These are phyloP conservation scores for Fopius arisanus DNA, from an alignment of 1,140 invertebrate genomes.

Conservation along the genomic window DNA sequence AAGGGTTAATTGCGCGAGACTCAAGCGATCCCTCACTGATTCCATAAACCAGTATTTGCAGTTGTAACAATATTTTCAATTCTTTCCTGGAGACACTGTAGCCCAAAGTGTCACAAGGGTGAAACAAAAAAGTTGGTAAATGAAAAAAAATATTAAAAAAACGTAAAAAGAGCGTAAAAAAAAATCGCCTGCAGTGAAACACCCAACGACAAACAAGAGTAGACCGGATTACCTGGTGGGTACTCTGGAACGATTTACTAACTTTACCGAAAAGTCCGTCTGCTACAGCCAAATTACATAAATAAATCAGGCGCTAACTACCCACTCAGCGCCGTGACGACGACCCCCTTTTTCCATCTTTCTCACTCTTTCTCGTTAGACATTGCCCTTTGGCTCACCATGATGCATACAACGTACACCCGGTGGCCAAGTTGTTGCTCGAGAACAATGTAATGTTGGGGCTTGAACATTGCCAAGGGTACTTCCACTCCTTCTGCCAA, in stretches of 20 bases:
- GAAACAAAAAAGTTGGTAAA: background rate
- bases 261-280: slow-evolving; percentile 27
- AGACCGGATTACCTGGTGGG: slow-evolving; percentile 18
- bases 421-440: slow-evolving; percentile 8
- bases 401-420: slow-evolving; percentile 5
- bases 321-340: slow-evolving; percentile 4
- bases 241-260: slow-evolving; percentile 26
- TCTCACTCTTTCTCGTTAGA: background rate
- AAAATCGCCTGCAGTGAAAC: background rate
- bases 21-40: background rate
- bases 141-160: no score
- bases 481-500: background rate
- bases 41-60: background rate
- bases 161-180: no score
- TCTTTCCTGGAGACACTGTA: background rate
- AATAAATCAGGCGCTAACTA: slow-evolving; percentile 36
- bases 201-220: background rate
- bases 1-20: no score
- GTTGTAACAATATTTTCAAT: background rate
- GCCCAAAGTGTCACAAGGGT: background rate
- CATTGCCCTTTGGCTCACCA: slow-evolving; percentile 6
- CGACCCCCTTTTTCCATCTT: background rate
- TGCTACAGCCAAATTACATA: slow-evolving; percentile 29
- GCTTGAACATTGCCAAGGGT: background rate
- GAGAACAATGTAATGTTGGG: background rate